Evolutionary conservation across 2,888 invertebrate genomes (phyloP), one percentile per base, ranked within the genome.

Genomic region (Hirtodrosophila cameraria): DNA sequence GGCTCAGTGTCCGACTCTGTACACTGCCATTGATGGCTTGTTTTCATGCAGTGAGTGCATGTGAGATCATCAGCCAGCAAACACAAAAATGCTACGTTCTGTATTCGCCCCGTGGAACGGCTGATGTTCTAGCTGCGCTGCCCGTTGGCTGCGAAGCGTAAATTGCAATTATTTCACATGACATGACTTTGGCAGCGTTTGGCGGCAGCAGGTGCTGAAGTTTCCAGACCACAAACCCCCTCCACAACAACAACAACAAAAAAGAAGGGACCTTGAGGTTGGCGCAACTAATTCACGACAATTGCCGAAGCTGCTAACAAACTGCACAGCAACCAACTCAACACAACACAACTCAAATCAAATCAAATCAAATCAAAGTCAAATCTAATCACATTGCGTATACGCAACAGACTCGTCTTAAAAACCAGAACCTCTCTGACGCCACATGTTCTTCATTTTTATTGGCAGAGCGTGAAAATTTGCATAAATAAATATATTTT

Each of bases 81-180:
- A 64, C 63, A 39, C n/a, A n/a, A n/a, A 71, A 64, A 71, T 69
- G 72, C 75, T 63, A 82, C 67, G 64, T 85, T 82, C 82, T 65
- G 79, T 78, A 84, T 82, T 74, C 85, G 81, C 70, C 65, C 61
- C 75, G 39, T 84, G 75, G 72, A 57, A 68, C 75, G 60, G 57
- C 63, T 60, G 30, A 49, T 59, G 35, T n/a, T 53, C 49, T 12
- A 50, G 46, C 42, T 25, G 57, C 41, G 60, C 62, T 57, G 68
- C 53, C 62, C 64, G 75, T 50, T 66, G 49, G 62, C 83, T 79
- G 76, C 69, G 63, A 77, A 78, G 66, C 75, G 83, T 70, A 75
- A 80, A 84, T 65, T 84, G 86, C 82, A 86, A 84, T 84, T 84
- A 81, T 77, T 86, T 84, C 78, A 75, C 77, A 82, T 80, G 86